Evolutionary conservation across 92 coral and sea anemone genomes (phyloP), one percentile per base, ranked within the genome.

Genomic region (Palythoa grandis): DNA sequence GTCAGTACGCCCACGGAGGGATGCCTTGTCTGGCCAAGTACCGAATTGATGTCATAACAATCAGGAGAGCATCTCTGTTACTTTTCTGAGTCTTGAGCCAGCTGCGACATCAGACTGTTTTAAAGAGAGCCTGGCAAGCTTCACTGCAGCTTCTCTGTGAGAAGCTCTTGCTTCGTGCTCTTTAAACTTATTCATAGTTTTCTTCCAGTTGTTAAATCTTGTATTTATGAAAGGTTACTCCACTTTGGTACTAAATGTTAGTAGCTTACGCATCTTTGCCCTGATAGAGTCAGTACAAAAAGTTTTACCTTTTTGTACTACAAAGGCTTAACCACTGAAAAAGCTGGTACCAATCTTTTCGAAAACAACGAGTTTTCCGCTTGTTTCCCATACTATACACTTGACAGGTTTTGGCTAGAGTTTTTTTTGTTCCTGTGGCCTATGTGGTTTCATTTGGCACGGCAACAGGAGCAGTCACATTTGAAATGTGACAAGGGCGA

Each of bases 11-110:
- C 56, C 56, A 53, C 89, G 68, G 35, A 79, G 74, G n/a, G 86
- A 87, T 70, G 72, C 86, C 89, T 50, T 79, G 78, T 25, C 87
- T 76, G 16, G 82, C 82, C 25, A 76, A 29, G 60, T 47, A 76
- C 9, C 82, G 24, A 76, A 76, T 48, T 29, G 63, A 76, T 6
- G 23, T 11, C 82, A 76, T 38, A 23, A 39, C 9, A 39, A 16
- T 48, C 82, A 48, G 4, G 12, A 76, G 24, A 13, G 65, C 63
- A 47, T 40, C 63, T 76, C 16, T 47, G 22, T 76, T 76, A 39
- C 29, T 76, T 50, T 76, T 76, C 8, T 76, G 37, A 72, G 35
- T 72, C 3, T 15, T 72, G 20, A 72, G 77, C 77, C 52, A 37
- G 77, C 77, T n/a, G 40, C 77, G 11, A 72, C 17, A 39, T 72